Conservation (phyloP, 2,113 vertebrate species). For the Cavia porcellus region DNA sequence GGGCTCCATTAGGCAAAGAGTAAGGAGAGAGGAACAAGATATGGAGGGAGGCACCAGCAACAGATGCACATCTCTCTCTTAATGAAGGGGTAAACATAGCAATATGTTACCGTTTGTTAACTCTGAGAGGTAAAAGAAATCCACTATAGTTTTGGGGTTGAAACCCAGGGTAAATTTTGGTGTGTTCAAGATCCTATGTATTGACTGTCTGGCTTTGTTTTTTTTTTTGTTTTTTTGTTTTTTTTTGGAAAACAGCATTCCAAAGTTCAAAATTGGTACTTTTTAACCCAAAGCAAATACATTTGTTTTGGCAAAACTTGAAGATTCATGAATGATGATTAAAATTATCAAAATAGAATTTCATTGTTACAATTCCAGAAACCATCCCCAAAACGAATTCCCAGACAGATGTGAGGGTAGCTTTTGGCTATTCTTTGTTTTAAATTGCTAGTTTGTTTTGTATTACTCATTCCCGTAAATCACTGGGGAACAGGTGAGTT, state of each 20-base stretch:
- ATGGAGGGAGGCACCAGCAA: not conserved
- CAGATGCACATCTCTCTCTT: slow-evolving; percentile 46
- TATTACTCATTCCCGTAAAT: slow-evolving; percentile 74
- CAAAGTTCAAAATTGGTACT: slow-evolving; percentile 74
- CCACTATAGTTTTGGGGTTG: slow-evolving; percentile 41
- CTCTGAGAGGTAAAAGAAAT: slow-evolving; percentile 54
- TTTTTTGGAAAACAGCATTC: slow-evolving; percentile 75
- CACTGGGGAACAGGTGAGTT: slow-evolving; percentile 72
- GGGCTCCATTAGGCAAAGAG: not conserved
- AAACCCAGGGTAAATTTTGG: slow-evolving; percentile 46
- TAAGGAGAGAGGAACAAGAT: not conserved
- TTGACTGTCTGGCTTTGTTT: slow-evolving; percentile 71
- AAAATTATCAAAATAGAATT: slow-evolving; percentile 80
- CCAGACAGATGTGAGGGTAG: slow-evolving; percentile 79
- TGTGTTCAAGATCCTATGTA: slow-evolving; percentile 76
- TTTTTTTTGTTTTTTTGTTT: too few relatives aligned
- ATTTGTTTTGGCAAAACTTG: slow-evolving; percentile 74
- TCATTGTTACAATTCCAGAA: slow-evolving; percentile 79
- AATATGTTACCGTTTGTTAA: slow-evolving; percentile 59
- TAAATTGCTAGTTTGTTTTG: slow-evolving; percentile 67
- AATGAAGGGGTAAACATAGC: slow-evolving; percentile 18
- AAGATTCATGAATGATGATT: slow-evolving; percentile 83
- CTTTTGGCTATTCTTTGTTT: slow-evolving; percentile 73
- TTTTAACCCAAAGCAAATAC: slow-evolving; percentile 75
- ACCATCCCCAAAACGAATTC: slow-evolving; percentile 72